Conservation (phyloP, 2,113 vertebrate species). For the Silurus glanis region DNA sequence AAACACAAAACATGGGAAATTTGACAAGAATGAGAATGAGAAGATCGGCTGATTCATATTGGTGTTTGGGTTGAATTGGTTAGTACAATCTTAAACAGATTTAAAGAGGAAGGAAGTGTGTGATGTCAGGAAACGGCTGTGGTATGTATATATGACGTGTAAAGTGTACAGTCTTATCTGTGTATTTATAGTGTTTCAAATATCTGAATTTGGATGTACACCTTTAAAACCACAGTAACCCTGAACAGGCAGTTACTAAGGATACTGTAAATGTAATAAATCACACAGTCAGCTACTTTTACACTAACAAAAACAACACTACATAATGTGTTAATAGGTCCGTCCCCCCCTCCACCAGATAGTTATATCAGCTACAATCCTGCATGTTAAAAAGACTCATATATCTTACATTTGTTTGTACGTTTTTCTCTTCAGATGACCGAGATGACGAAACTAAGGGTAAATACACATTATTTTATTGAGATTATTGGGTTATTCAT, state of each 20-base stretch:
- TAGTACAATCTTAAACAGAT: background rate
- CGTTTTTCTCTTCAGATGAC: conserved; percentile 48
- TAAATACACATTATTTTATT: conserved; percentile 48
- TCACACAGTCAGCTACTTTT: background rate
- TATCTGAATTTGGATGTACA: background rate
- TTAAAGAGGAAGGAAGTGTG: no score
- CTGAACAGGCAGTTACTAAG: background rate
- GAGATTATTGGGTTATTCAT: background rate
- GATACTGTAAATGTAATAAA: background rate
- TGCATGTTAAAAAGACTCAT: no score
- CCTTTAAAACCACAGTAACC: background rate
- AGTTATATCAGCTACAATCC: background rate
- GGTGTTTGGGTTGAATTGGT: background rate
- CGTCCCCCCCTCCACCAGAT: no score
- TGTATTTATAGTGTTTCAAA: background rate
- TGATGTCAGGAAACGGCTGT: no score
- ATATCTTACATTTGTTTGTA: background rate
- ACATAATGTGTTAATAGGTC: background rate
- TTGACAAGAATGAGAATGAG: background rate
- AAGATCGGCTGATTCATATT: background rate
- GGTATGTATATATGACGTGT: no score
- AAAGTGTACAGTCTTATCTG: background rate
- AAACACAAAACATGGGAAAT: background rate
- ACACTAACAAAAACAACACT: background rate
- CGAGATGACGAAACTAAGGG: conserved; percentile 62